Conservation (phyloP, 2,797 vertebrate genomes). For the Mormyrops boulengeri region DNA sequence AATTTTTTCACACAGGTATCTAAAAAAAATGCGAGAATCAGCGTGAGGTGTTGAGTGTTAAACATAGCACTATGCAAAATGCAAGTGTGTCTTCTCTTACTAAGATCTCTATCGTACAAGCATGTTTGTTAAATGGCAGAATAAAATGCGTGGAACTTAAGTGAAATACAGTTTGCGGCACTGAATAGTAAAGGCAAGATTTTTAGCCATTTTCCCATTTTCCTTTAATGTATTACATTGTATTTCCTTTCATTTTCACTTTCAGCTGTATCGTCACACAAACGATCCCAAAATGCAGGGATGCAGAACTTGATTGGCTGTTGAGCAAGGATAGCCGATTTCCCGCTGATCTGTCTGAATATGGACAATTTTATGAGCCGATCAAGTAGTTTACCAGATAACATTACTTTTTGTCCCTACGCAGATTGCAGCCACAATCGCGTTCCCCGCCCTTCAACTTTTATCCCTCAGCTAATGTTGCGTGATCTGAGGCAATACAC, state of each 20-base stretch:
- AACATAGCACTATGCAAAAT: background rate
- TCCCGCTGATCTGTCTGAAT: background rate
- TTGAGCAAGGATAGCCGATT: background rate
- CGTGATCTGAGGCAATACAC: background rate
- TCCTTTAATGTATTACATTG: background rate
- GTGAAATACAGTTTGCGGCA: background rate
- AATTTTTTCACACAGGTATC: background rate
- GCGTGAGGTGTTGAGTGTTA: background rate
- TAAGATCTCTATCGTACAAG: background rate
- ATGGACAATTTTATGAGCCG: background rate
- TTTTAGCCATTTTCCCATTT: background rate
- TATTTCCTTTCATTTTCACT: background rate
- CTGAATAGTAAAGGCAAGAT: background rate
- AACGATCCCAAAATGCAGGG: background rate
- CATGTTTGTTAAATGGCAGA: background rate
- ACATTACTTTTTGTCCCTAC: background rate
- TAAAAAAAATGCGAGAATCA: background rate
- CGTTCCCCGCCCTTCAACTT: background rate
- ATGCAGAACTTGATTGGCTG: background rate
- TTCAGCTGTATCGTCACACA: background rate
- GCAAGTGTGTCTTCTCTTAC: background rate
- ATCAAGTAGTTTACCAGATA: background rate
- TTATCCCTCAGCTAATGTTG: background rate
- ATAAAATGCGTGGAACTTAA: background rate
- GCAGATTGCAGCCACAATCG: background rate